Base-by-base conservation (phyloP, 2,113 vertebrate genomes). In the Pedionomus torquatus region DNA sequence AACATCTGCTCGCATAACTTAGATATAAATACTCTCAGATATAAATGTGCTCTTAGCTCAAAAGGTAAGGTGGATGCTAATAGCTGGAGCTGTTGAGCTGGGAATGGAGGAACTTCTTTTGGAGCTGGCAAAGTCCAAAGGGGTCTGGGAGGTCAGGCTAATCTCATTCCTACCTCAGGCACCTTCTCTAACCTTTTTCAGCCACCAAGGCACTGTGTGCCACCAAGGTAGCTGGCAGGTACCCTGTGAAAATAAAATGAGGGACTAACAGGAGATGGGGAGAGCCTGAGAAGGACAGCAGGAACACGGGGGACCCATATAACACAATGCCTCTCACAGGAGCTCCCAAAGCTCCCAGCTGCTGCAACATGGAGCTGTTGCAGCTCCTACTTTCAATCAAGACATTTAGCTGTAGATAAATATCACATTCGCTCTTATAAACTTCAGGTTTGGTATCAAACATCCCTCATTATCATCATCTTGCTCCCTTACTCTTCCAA, bases 21-120 rank as follows among this genome's bases (percentile, higher is more conserved):
- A 68, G 71, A 85, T 91, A 95, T 95, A 95, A 97, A 97, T 95
- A 93, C 92, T 64, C 39, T 48, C 63, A 68, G 71, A 85, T 91
- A 95, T 95, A 95, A 97, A 97, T 95, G n/a, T 87, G 85, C 83
- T 81, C 90, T 83, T 57, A 65, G 80, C 17, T 77, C 60, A 83
- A 78, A 87, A 95, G 90, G 54, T 52, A 91, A 89, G 80, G 71
- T 82, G 52, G 65, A 90, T 91, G 85, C 90, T 92, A 95, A 78
- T 35, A 95, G 71, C 68, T 83, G 72, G 19, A 97, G 71, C 39
- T 76, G 23, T 66, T 70, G 37, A 83, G 64, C 30, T 30, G 28
- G 25, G 41, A 82, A 89, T 30, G 13, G 33, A 79, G 33, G 17
- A 89, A 82, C 28, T 75, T 60, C 8, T 44, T 68, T 52, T 69